Conservation (phyloP, 2,888 invertebrate genomes). For the Drosophila lutescens region DNA sequence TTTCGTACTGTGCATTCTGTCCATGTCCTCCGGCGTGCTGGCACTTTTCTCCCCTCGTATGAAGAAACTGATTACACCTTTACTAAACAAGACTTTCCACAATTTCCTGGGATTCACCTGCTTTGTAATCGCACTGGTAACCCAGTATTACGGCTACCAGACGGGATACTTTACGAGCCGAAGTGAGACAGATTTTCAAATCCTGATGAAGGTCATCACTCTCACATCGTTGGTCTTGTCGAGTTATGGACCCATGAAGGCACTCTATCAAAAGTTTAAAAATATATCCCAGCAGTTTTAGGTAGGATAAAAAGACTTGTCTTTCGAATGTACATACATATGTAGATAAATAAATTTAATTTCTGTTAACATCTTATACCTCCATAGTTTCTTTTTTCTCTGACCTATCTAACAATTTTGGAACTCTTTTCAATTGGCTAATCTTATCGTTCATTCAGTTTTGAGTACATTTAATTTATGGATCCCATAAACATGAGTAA, state of each 20-base stretch:
- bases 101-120: slow-evolving; percentile 77
- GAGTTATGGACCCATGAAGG: slow-evolving; percentile 76
- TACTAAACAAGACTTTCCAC: slow-evolving; percentile 81
- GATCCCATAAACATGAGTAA: slow-evolving; percentile 16
- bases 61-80: slow-evolving; percentile 70
- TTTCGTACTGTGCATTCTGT: slow-evolving; percentile 77
- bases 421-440: background rate
- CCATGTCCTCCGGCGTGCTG: slow-evolving; percentile 77
- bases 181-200: slow-evolving; percentile 64
- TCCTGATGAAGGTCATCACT: slow-evolving; percentile 78
- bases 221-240: slow-evolving; percentile 75
- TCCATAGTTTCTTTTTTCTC: background rate
- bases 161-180: slow-evolving; percentile 75
- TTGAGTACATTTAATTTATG: slow-evolving; percentile 13
- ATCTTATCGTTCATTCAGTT: slow-evolving; percentile 34
- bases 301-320: slow-evolving; percentile 5
- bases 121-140: slow-evolving; percentile 78
- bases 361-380: background rate
- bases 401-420: slow-evolving; percentile 16
- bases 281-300: slow-evolving; percentile 63
- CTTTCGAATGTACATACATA: slow-evolving; percentile 17
- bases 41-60: slow-evolving; percentile 77
- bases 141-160: slow-evolving; percentile 82
- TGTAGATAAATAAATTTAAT: slow-evolving; percentile 10
- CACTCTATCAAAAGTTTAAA: slow-evolving; percentile 62